phyloP scores from a whole-genome alignment of 2,888 invertebrate species.

The Nemapogon koenigi region DNA sequence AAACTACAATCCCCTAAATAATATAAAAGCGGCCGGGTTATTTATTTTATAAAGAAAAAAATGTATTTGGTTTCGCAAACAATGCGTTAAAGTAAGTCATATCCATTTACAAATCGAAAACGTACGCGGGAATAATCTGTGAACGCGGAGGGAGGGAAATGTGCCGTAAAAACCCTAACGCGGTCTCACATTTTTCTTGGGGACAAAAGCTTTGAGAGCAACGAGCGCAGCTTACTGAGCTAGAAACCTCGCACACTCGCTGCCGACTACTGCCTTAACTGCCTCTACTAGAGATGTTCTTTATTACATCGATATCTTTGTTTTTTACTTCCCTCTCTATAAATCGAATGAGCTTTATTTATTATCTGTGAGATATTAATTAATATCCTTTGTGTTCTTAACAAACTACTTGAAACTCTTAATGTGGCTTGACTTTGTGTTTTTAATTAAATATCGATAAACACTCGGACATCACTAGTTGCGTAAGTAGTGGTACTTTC shows the following conservation, averaged over 20 bases:
- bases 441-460: too few species aligned
- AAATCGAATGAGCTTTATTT: too few species aligned
- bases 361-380: too few species aligned
- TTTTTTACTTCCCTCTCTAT: too few species aligned
- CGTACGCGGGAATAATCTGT: constrained; percentile 33
- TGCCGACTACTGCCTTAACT: constrained; percentile 1
- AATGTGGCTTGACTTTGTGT: too few species aligned
- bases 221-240: constrained; percentile 8
- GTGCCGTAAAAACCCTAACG: constrained; percentile 52
- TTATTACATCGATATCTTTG: neutral
- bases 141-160: constrained; percentile 28
- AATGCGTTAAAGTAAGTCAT: too few species aligned
- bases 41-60: too few species aligned
- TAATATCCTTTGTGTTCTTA: too few species aligned
- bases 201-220: constrained; percentile 10
- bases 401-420: too few species aligned
- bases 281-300: constrained; percentile 5
- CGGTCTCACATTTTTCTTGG: constrained; percentile 34
- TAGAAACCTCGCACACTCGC: constrained; percentile 4
- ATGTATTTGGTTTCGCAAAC: too few species aligned
- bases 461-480: constrained; percentile 2
- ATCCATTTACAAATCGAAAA: constrained; percentile 52
- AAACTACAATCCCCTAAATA: too few species aligned
- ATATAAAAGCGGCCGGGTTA: too few species aligned
- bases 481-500: constrained; percentile 3